Evolutionary conservation across 37 sponge, comb jelly and placozoan genomes (phyloP), one percentile per base, ranked within the genome.

Genomic region (Cladorhizidae sp.): DNA sequence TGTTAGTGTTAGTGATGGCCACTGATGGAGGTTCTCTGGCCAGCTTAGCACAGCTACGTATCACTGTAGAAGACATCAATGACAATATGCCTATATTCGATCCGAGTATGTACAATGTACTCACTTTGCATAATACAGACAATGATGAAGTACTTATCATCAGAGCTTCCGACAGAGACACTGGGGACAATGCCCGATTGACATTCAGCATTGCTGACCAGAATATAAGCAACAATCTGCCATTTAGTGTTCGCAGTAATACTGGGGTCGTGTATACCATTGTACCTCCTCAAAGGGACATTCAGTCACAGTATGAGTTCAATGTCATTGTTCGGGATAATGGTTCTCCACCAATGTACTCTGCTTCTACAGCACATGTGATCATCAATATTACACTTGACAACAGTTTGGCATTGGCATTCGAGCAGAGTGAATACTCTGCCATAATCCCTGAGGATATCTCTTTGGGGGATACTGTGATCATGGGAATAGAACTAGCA

Each of bases 21-120:
- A 64, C 64, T 20, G 92, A 91, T 58, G 83, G 87, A 36, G 84
- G 83, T 31, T 70, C 64, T 7, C 68, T 77, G 20, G 72, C 76
- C 0, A 79, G 74, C 22, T 59, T 61, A 0, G 84, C 88, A 22
- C 7, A 61, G 29, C 88, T 91, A 1, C 20, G 40, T 3, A 54
- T 91, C 12, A 64, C 62, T 21, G 75, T 91, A 0, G 29, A 51
- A 2, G 88, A 87, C 61, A 58, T 83, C 14, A 91, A 91, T 40
- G 87, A 87, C 64, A 87, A 86, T 41, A 17, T 55, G 0, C 92
- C 92, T 21, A 12, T 20, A 0, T 91, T 91, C 57, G 36, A 33
- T 32, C 67, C 11, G 35, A 28, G 17, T 35, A 31, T 32, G 2
- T 65, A 14, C 67, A 31, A 31, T 32, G 67, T 32, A 32, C 9